A percentile compares a stretch with the other conserved stretches of the same genome.
Evolutionary conservation across 2,888 invertebrate species (phyloP).

Genomic region (Rhagophthalmus giganteus): DNA sequence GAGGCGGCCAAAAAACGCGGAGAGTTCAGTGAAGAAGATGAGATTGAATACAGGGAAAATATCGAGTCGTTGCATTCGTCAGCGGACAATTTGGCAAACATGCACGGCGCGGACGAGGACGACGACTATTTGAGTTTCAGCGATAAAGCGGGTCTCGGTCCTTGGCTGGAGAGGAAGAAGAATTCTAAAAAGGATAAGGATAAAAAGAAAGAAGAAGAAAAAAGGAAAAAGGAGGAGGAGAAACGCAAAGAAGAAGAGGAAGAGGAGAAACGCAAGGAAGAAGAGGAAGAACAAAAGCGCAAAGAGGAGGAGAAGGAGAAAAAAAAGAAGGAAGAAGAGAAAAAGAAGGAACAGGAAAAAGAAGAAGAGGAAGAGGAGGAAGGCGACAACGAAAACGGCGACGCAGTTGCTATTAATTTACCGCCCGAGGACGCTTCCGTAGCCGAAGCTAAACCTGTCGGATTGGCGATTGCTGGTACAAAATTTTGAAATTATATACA

Average conservation of each 20-base stretch:
- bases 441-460: slow-evolving; percentile 77
- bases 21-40: slow-evolving; percentile 59
- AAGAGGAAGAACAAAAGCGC: slow-evolving; percentile 31
- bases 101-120: slow-evolving; percentile 44
- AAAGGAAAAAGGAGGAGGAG: slow-evolving; percentile 38
- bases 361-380: slow-evolving; percentile 40
- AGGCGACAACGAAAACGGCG: slow-evolving; percentile 45
- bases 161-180: slow-evolving; percentile 51
- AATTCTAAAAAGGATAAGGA: slow-evolving; percentile 28
- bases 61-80: slow-evolving; percentile 54
- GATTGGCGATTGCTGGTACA: slow-evolving; percentile 56
- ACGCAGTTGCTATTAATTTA: slow-evolving; percentile 56
- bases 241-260: slow-evolving; percentile 34
- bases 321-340: slow-evolving; percentile 25
- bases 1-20: slow-evolving; percentile 65
- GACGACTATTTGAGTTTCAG: slow-evolving; percentile 31
- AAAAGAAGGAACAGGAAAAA: slow-evolving; percentile 32
- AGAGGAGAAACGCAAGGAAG: slow-evolving; percentile 37
- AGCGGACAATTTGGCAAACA: slow-evolving; percentile 46
- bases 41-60: slow-evolving; percentile 61
- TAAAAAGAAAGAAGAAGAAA: slow-evolving; percentile 31
- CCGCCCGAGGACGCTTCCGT: slow-evolving; percentile 66
- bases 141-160: slow-evolving; percentile 43
- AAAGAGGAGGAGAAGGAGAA: slow-evolving; percentile 40
- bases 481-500: slow-evolving; percentile 1